Percentiles rank a stretch among this genome's conserved stretches.
Evolutionary conservation across 2,888 invertebrate genomes (phyloP).

Genomic region (Escarpia spicata): DNA sequence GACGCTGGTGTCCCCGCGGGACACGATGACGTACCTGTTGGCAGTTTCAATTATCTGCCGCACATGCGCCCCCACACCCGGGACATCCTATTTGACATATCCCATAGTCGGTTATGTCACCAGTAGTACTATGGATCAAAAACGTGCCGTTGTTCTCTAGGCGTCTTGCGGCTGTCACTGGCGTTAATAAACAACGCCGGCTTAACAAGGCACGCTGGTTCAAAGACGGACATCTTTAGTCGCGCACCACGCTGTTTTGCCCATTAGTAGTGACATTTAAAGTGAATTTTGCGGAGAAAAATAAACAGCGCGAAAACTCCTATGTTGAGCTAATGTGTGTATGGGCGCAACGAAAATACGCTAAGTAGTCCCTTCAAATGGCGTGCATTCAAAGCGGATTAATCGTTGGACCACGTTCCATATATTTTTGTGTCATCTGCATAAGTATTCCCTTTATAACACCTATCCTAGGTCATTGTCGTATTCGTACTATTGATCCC

Average conservation of each 20-base stretch:
- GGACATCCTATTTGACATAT: conserved; percentile 6
- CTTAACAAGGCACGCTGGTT: background rate
- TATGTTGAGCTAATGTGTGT: background rate
- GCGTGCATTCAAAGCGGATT: background rate
- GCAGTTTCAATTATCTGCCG: conserved; percentile 16
- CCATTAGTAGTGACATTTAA: background rate
- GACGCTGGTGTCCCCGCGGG: background rate
- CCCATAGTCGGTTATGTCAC: background rate
- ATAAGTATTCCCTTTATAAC: background rate
- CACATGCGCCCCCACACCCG: background rate
- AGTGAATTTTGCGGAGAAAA: background rate
- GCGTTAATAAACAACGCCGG: background rate
- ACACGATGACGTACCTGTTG: background rate
- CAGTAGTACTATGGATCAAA: conserved; percentile 13
- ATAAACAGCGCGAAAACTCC: background rate
- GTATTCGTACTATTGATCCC: too few relatives aligned
- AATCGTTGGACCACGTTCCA: background rate
- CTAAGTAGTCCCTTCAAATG: background rate
- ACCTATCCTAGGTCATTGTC: background rate
- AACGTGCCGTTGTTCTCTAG: background rate
- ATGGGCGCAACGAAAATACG: background rate
- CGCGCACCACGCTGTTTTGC: background rate
- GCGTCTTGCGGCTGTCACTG: background rate
- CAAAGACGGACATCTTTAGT: background rate
- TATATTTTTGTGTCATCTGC: background rate